A percentile compares a stretch with the other conserved stretches of the same genome.
phyloP scores from a whole-genome alignment of 2,888 invertebrate genomes.

The Macrosiphum euphorbiae region DNA sequence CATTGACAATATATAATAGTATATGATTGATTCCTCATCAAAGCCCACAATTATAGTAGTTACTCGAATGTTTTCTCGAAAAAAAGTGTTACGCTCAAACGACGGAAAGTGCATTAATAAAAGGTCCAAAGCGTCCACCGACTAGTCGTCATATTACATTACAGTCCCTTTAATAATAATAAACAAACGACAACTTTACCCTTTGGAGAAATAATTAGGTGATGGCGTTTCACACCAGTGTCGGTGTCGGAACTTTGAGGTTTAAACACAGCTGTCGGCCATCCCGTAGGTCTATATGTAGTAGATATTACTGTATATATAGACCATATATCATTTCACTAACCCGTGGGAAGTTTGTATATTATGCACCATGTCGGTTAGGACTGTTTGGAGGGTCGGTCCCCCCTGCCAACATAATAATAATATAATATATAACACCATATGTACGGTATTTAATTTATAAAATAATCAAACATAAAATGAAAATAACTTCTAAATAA shows the following conservation, averaged over 20 bases:
- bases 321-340: background rate
- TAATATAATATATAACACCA: background rate
- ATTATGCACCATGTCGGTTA: background rate
- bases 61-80: background rate
- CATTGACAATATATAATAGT: no score
- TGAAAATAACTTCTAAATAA: background rate
- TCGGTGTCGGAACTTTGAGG: conserved; percentile 9
- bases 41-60: background rate
- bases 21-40: no score
- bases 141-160: background rate
- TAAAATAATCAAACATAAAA: background rate
- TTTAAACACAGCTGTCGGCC: conserved; percentile 5
- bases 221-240: background rate
- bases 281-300: background rate
- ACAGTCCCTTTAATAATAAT: background rate
- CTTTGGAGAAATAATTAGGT: background rate
- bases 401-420: conserved; percentile 4
- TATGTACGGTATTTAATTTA: background rate
- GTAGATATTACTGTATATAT: background rate
- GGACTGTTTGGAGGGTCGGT: background rate
- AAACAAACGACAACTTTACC: background rate
- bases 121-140: background rate
- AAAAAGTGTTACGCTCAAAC: background rate
- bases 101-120: background rate
- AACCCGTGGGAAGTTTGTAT: conserved; percentile 12